These are phyloP conservation scores for Heliothis subflexa DNA, from an alignment of 1,140 invertebrate genomes.

Conservation along the genomic window DNA sequence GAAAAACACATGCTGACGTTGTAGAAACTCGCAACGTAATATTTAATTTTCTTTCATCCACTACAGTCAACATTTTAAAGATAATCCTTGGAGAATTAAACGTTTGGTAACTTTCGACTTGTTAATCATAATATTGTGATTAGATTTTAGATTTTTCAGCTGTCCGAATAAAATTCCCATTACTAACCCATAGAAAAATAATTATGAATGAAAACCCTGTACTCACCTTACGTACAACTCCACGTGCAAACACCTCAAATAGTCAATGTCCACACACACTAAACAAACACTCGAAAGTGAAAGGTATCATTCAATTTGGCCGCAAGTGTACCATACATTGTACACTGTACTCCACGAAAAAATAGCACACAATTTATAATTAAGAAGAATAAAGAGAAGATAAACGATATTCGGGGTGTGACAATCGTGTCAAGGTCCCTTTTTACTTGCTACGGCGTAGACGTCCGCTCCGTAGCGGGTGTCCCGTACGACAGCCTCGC, in stretches of 20 bases:
- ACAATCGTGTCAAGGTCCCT: slow-evolving; percentile 79
- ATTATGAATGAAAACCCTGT: slow-evolving; percentile 19
- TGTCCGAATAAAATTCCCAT: not conserved
- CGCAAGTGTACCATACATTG: slow-evolving; percentile 7
- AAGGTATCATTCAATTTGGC: slow-evolving; percentile 39
- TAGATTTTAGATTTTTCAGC: not conserved
- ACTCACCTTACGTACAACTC: slow-evolving; percentile 53
- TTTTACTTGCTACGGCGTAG: slow-evolving; percentile 69
- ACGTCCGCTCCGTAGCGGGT: slow-evolving; percentile 79
- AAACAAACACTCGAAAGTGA: slow-evolving; percentile 53
- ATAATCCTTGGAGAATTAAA: no score
- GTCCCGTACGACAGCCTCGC: slow-evolving; percentile 83
- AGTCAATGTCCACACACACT: slow-evolving; percentile 55
- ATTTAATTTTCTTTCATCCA: no score
- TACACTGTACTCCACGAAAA: slow-evolving; percentile 15
- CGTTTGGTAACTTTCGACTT: no score
- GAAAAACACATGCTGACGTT: no score
- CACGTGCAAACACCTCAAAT: slow-evolving; percentile 54
- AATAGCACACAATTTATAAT: slow-evolving; percentile 46
- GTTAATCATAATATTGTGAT: not conserved
- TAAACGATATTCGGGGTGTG: slow-evolving; percentile 67
- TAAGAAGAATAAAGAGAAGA: no score
- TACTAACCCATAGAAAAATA: not conserved
- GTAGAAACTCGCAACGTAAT: no score
- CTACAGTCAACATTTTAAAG: no score